Base-by-base conservation (phyloP, 2,888 invertebrate genomes). In the Monoplex corrugatus region DNA sequence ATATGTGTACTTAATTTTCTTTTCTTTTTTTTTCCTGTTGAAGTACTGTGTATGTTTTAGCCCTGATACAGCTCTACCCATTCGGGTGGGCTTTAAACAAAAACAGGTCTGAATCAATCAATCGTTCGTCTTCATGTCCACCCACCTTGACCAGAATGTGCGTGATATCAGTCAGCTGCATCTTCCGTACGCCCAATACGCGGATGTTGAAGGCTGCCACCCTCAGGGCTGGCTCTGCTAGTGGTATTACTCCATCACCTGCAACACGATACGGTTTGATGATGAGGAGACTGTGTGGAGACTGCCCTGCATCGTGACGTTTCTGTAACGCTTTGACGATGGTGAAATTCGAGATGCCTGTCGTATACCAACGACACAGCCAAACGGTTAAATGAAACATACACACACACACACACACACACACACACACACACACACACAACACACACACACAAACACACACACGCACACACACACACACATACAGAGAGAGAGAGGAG, bases 151-250 rank as follows among this genome's bases (percentile, higher is more conserved):
- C 63, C 10, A 94, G 87, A 63, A 91, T 87, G 13, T 89, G 57
- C 2, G 92, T 90, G n/a, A 94, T 93, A n/a, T 91, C 90, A 43
- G 88, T 78, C 10, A 92, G 88, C 10, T 89, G 40, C 87, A 92
- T 90, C 88, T 94, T 94, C 19, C 90, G 92, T 43, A 82, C 80
- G 0, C 94, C 94, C 87, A 94, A 94, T 0, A 94, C 89, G 85
- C 93, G 93, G 10, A 94, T 93, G 87, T 94, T 94, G 89, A 94
- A 94, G 0, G 94, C 92, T 13, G 92, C 93, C n/a, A 94, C 90
- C 32, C 87, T 89, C 28, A 94, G 86, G 0, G 93, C 92, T 0
- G 93, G 91, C 28, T 91, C 91, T 8, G 93, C 93, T 19, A 93
- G 84, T 0, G 85, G 57, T 13, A 28, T 19, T 1, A 85, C 57